A percentile compares a stretch with the other conserved stretches of the same genome.
phyloP scores from a whole-genome alignment of 2,888 invertebrate genomes.

The Tillus elongatus region DNA sequence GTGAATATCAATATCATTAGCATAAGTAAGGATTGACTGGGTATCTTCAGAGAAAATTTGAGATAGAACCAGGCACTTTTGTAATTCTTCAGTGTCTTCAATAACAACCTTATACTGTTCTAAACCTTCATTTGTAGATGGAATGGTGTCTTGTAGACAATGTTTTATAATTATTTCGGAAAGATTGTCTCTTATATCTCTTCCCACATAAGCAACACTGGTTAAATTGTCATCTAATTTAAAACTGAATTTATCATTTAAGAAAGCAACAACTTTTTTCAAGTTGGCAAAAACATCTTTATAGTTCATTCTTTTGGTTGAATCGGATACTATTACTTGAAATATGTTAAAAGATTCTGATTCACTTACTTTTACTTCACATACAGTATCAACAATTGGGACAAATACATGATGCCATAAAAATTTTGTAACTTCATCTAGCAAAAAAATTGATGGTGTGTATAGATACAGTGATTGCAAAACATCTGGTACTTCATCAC shows the following conservation, averaged over 20 bases:
- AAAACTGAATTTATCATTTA: conserved; percentile 49
- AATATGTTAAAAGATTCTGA: conserved; percentile 31
- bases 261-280: conserved; percentile 48
- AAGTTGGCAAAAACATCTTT: conserved; percentile 50
- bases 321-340: conserved; percentile 37
- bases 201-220: conserved; percentile 49
- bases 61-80: conserved; percentile 51
- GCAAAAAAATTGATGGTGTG: conserved; percentile 41
- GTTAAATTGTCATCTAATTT: conserved; percentile 40
- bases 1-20: conserved; percentile 62
- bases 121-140: conserved; percentile 62
- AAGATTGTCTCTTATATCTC: conserved; percentile 50
- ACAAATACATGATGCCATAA: conserved; percentile 50
- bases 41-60: conserved; percentile 51
- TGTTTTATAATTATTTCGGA: conserved; percentile 58
- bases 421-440: conserved; percentile 50
- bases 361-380: conserved; percentile 41
- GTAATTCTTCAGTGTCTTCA: conserved; percentile 55
- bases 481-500: conserved; percentile 40
- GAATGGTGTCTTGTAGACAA: conserved; percentile 68
- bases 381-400: conserved; percentile 48
- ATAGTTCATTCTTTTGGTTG: conserved; percentile 43
- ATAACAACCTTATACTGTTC: conserved; percentile 56
- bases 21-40: conserved; percentile 56
- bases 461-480: conserved; percentile 34